Base-by-base conservation (phyloP, 2,888 invertebrate species). In the Hermodice carunculata region DNA sequence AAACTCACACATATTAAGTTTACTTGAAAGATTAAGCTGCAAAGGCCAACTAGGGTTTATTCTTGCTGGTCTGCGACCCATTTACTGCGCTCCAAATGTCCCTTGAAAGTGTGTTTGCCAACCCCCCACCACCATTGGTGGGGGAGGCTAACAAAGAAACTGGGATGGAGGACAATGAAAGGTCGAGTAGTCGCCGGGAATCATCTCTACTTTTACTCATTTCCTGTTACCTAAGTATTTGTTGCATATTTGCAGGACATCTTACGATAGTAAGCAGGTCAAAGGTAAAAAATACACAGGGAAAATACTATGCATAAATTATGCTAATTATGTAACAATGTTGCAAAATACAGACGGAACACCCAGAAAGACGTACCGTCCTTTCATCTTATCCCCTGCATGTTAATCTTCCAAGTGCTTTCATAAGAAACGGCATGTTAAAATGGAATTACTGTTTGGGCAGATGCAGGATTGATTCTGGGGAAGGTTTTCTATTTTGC, bases 61-160 rank as follows among this genome's bases (percentile, higher is more conserved):
- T 53, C 59, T 56, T 51, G 54, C 52, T 40, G 56, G 31, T 56
- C 59, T 54, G 48, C 56, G 34, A 43, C 62, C 66, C 60, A 34
- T 42, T 42, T 31, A n/a, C 19, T 32, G 40, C 19, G 56, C 43
- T 29, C n/a, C 66, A 72, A 64, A 76, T 76, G 78, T 73, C 78
- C 76, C 77, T 77, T 73, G 76, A 78, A 76, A 78, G 76, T 70
- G 78, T 76, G 72, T 75, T 77, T 73, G 71, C 70, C 67, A 73
- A 69, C 31, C 59, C 64, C 61, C 72, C 74, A 40, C 56, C 51
- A 53, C 56, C 51, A 53, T 40, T 63, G 48, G 53, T 73, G 69
- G 66, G 70, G 69, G 62, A 64, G 60, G 68, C 52, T 32, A 64
- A 72, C 71, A 73, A 70, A 67, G 74, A 71, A 61, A 72, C 66